Evolutionary conservation across 2,888 invertebrate genomes (phyloP).

Genomic region (Aplocera efformata): DNA sequence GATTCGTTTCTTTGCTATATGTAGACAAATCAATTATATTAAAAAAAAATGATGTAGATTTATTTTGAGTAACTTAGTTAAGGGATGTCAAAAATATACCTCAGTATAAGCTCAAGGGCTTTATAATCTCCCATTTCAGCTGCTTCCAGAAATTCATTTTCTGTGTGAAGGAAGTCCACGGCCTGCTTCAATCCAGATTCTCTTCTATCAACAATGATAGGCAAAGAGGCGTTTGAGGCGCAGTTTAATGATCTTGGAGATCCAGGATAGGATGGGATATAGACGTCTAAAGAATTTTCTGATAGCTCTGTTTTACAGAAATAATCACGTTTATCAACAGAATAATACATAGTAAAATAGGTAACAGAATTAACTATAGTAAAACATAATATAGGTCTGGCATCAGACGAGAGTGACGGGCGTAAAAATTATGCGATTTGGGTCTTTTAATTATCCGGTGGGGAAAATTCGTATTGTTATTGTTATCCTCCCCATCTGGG

Average conservation of each 20-base stretch:
- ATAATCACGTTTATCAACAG: constrained; percentile 8
- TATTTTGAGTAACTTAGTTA: neutral
- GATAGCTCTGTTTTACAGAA: constrained; percentile 42
- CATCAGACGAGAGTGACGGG: too few species aligned
- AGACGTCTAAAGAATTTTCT: constrained; percentile 45
- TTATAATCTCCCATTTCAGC: constrained; percentile 55
- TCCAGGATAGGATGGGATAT: constrained; percentile 48
- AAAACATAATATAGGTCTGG: too few species aligned
- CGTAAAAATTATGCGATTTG: too few species aligned
- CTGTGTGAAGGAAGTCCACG: constrained; percentile 51
- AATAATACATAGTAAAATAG: constrained; percentile 1
- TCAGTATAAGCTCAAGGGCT: constrained; percentile 40
- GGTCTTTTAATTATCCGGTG: too few species aligned
- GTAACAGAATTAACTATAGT: too few species aligned
- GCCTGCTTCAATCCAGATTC: constrained; percentile 31
- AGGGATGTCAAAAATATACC: constrained; percentile 44
- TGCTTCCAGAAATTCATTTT: constrained; percentile 52
- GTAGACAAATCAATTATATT: neutral
- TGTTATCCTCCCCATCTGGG: too few species aligned
- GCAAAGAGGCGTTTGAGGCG: constrained; percentile 23
- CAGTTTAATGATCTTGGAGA: constrained; percentile 40
- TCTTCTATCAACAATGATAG: constrained; percentile 9
- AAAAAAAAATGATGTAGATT: neutral
- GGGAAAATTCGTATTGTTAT: too few species aligned
- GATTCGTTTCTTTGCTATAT: constrained; percentile 34